Base-by-base conservation (phyloP, 2,113 vertebrate genomes). In the Gallinago media region DNA sequence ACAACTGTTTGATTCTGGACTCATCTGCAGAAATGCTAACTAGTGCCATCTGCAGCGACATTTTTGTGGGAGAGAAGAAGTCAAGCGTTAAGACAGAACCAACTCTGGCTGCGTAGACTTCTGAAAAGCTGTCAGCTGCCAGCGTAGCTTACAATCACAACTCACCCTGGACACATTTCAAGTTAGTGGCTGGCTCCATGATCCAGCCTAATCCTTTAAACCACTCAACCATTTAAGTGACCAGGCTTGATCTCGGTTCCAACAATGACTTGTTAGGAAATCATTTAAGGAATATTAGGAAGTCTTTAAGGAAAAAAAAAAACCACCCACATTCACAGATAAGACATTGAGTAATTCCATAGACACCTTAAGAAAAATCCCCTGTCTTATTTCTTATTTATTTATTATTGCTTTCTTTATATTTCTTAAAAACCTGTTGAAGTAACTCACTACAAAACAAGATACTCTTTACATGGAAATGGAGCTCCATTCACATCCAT, bases 51-150 rank as follows among this genome's bases (percentile, higher is more conserved):
- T 88, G 76, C 72, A 82, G 52, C 0, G 1, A 70, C 52, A 40
- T 23, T 70, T 85, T 82, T 70, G 1, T 0, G 11, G n/a, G 75
- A 70, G 49, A 77, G 17, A 56, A 61, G 59, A 85, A 73, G 46
- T 65, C 55, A 70, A 88, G 71, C 32, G 0, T 42, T 89, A 89
- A 82, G 44, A 70, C 9, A 88, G 55, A 91, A 94, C 46, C 47
- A 85, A 74, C 71, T 71, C 76, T 78, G 62, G 80, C 75, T 89
- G 29, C 46, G 66, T 4, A 79, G 62, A 89, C 71, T 83, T 68
- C 38, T 65, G 66, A 81, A 82, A 91, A 93, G 65, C 87, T 88
- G 55, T 85, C 79, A 81, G 61, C 79, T 85, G 87, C 55, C 90
- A 74, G 38, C 8, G 7, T 42, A 56, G 84, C 11, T 93, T 91